Conservation (phyloP, 2,113 vertebrate genomes). For the Phocoena sinus region DNA sequence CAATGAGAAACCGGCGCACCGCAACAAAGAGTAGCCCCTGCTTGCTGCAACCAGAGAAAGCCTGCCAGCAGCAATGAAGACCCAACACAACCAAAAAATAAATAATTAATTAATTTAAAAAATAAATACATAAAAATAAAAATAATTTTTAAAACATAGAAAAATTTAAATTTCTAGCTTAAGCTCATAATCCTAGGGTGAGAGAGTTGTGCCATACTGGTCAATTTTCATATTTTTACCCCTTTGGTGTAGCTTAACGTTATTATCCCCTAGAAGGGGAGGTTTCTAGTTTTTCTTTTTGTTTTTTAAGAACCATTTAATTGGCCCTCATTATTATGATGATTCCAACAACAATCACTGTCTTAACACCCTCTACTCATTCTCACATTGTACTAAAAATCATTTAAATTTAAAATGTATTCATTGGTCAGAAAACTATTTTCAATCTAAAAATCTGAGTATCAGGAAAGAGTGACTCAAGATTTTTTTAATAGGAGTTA, state of each 20-base stretch:
- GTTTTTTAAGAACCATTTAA: neutral
- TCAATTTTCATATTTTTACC: neutral
- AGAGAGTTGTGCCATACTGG: neutral
- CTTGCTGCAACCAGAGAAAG: no score
- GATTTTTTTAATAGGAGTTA: neutral
- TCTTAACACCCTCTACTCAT: neutral
- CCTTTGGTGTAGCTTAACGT: neutral
- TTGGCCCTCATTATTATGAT: neutral
- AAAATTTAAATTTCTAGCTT: conserved; percentile 17
- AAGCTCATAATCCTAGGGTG: neutral
- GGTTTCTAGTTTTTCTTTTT: neutral
- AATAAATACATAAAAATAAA: neutral
- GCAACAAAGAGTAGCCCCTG: no score
- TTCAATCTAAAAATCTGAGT: conserved; percentile 19
- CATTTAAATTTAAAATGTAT: neutral
- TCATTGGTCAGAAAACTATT: neutral
- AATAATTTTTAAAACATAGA: neutral
- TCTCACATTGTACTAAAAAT: neutral
- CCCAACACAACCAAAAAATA: no score
- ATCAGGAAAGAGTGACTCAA: neutral
- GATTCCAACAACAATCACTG: conserved; percentile 3
- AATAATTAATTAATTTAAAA: no score
- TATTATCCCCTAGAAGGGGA: neutral
- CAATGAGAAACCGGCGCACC: no score
- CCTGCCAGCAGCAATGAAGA: no score